Evolutionary conservation across 1,140 invertebrate genomes (phyloP), one percentile per base, ranked within the genome.

Genomic region (Leptinotarsa defecta): DNA sequence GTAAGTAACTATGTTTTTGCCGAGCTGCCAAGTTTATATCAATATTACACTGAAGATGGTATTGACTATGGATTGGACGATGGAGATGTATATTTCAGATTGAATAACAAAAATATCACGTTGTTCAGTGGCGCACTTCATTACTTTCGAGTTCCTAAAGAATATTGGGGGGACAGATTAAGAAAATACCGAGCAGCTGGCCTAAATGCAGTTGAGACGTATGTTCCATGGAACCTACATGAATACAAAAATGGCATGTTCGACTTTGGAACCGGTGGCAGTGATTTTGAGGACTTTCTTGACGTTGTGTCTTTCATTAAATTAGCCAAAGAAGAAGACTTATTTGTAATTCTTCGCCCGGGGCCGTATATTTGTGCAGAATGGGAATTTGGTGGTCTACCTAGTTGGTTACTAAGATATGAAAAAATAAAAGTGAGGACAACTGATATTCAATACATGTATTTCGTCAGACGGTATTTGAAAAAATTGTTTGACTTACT

Each of bases 281-380:
- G 91, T 11, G 93, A 98, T 86, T 78, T 98, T 48, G 86, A 86
- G 73, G 86, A 89, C 85, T 83, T 82, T 88, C 68, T 80, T 84
- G 88, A 87, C 78, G 48, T 88, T 8, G 84, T 88, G 11, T 80
- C 88, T 73, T 98, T 96, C 83, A 87, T 99, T 19, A 86, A 91
- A 78, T 86, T 91, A 6, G 96, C 96, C 0, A 89, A 95, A 76
- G 91, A 94, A 80, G 91, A 94, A 43, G 94, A 91, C 76, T 86
- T 99, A 34, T 85, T 93, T 48, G 95, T 98, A 1, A 91, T 99
- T 43, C 84, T 99, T 0, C 87, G 97, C 73, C 92, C 95, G 3
- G 97, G 97, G 0, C 97, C 97, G 0, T 99, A 96, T 80, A 98
- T 98, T 74, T 97, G 96, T 87, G 95, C 95, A 48, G 93, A 94